Evolutionary conservation across 2,797 vertebrate genomes (phyloP), one percentile per base, ranked within the genome.

Genomic region (Pteropus rufus): DNA sequence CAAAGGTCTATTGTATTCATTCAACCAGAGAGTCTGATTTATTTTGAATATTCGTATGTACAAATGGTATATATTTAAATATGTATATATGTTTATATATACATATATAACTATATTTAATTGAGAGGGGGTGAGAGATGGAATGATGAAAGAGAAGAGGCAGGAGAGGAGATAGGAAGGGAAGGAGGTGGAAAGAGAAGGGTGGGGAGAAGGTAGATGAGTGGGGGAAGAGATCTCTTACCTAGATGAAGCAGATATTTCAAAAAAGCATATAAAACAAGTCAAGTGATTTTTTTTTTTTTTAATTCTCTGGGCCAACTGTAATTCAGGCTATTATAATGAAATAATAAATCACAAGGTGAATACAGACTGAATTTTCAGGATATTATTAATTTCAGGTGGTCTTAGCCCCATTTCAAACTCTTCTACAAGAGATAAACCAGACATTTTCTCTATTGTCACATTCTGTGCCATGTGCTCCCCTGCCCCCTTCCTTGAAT

Each of bases 191-290:
- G 41, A 3, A n/a, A 21, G 9, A 49, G 12, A 67, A 62, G 7
- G 7, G 44, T 62, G 1, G 34, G 26, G 3, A 24, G 29, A 4
- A 8, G 3, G 9, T 36, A 2, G 14, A 9, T 44, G 41, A 26
- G 12, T 72, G 5, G 54, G n/a, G 36, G 5, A 69, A 67, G 14
- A 19, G 18, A 75, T 31, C 91, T 18, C 21, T 41, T 75, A 81
- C 85, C 8, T 31, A 85, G 46, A 80, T 83, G 34, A 94, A 89
- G 24, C 36, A 91, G 81, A 46, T 73, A 94, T 52, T 93, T 92
- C n/a, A 64, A 89, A 88, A 92, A 8, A 85, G 0, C 1, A 76
- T 8, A 60, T 34, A 62, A 90, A 93, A 81, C 10, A 90, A 83
- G 4, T 31, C 29, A 85, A 67, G 14, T 31, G 41, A n/a, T 29